Conservation (phyloP, 2,888 invertebrate species). For the Noctua pronuba region DNA sequence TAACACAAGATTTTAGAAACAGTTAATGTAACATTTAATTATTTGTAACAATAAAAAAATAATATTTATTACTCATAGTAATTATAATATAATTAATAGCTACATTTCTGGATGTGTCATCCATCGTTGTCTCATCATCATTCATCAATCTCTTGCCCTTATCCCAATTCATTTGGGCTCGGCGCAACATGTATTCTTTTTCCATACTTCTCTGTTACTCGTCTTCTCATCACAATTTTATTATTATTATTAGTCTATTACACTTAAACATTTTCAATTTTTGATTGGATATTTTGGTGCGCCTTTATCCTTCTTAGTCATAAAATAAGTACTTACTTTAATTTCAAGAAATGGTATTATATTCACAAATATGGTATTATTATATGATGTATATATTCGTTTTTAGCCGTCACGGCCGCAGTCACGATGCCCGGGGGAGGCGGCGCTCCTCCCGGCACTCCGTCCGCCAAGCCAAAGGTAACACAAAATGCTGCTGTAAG, state of each 20-base stretch:
- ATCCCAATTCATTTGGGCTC: too few species aligned
- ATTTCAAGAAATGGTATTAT: not conserved
- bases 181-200: too few species aligned
- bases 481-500: conserved; percentile 55
- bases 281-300: not conserved
- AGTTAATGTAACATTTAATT: not conserved
- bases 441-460: conserved; percentile 94
- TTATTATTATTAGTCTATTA: not conserved
- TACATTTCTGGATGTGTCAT: not conserved
- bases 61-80: not conserved
- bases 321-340: not conserved
- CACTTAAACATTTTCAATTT: not conserved
- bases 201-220: too few species aligned
- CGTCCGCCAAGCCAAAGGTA: conserved; percentile 95
- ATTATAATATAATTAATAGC: not conserved
- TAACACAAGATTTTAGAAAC: not conserved
- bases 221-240: too few species aligned
- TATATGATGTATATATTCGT: conserved; percentile 12
- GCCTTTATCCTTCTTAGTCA: not conserved
- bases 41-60: not conserved
- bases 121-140: too few species aligned
- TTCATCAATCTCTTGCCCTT: too few species aligned
- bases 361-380: too few species aligned
- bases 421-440: conserved; percentile 94
- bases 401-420: conserved; percentile 84